A percentile compares a stretch with the other conserved stretches of the same genome.
Conservation (phyloP, 2,113 vertebrate genomes). For the Ictalurus punctatus region DNA sequence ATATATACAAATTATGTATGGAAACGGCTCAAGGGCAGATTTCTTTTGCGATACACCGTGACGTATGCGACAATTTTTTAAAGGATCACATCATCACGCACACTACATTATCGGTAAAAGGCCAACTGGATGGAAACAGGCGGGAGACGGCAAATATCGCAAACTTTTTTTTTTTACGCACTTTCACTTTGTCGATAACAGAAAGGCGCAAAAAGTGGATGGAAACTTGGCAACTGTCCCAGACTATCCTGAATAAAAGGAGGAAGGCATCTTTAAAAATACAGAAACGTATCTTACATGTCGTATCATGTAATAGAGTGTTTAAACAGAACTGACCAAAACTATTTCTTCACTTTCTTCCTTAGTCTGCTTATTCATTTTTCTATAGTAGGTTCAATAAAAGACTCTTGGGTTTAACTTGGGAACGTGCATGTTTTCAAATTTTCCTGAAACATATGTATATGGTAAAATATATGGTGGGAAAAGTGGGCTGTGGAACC, state of each 20-base stretch:
- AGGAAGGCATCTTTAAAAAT: slow-evolving; percentile 61
- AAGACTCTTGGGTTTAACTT: not conserved
- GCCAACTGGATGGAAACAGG: too few species aligned
- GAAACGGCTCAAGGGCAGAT: too few species aligned
- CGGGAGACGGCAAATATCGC: too few species aligned
- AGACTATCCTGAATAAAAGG: slow-evolving; percentile 45
- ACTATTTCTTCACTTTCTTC: not conserved
- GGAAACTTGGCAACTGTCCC: not conserved
- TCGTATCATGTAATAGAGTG: not conserved
- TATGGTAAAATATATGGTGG: not conserved
- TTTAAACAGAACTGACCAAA: slow-evolving; percentile 1
- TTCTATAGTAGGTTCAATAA: not conserved
- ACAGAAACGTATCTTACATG: not conserved
- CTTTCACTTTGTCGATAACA: too few species aligned
- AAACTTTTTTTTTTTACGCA: too few species aligned
- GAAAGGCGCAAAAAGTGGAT: too few species aligned
- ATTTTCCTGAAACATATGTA: not conserved
- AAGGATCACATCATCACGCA: too few species aligned
- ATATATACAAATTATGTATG: too few species aligned
- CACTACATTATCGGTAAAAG: too few species aligned
- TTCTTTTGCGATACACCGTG: too few species aligned
- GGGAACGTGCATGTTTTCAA: not conserved
- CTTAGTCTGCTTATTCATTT: not conserved
- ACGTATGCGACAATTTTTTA: too few species aligned
- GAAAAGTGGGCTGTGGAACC: not conserved